Base-by-base conservation (phyloP, 1,140 invertebrate genomes). In the Cecropterus lyciades region DNA sequence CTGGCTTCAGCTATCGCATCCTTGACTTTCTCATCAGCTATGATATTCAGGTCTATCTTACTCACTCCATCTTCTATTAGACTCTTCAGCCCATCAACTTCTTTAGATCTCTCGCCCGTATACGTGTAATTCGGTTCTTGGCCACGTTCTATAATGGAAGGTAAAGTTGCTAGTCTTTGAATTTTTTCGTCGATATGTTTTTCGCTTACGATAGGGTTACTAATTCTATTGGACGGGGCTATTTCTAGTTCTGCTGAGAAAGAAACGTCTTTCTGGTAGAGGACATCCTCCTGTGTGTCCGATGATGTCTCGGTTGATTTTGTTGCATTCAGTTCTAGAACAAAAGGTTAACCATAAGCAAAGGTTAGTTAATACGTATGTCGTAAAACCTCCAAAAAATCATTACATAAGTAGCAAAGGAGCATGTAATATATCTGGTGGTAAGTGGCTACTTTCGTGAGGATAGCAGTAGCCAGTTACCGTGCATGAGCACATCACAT, bases 221-320 rank as follows among this genome's bases (percentile, higher is more conserved):
- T 83, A 80, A 82, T 68, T 82, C 80, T 91, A 89, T 73, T 87
- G 85, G 84, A 89, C 85, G 87, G 88, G 57, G 86, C 82, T 77
- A 87, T 72, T 79, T 95, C 95, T 80, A 96, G 89, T 82, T 96
- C 95, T 65, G 96, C 96, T 64, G 96, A 96, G 80, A 97, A 96
- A 37, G 95, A 96, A 9, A 95, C 96, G 70, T 96, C 96, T 82
- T 96, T 96, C 92, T 97, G 96, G 83, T 97, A 97, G 15, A 97
- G 93, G 51, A 97, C 94, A 88, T 97, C 96, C 82, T 96, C 95
- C 74, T 93, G 93, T 53, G 93, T 94, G 60, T 94, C 92, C n/a
- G 92, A 82, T 43, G 87, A 84, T 65, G 89, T 92, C 69, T 94
- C 93, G 13, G 93, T 93, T 15, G 93, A 85, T 70, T 92, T 94